Evolutionary conservation across 2,797 vertebrate species (phyloP).

Genomic region (Mus minutoides): DNA sequence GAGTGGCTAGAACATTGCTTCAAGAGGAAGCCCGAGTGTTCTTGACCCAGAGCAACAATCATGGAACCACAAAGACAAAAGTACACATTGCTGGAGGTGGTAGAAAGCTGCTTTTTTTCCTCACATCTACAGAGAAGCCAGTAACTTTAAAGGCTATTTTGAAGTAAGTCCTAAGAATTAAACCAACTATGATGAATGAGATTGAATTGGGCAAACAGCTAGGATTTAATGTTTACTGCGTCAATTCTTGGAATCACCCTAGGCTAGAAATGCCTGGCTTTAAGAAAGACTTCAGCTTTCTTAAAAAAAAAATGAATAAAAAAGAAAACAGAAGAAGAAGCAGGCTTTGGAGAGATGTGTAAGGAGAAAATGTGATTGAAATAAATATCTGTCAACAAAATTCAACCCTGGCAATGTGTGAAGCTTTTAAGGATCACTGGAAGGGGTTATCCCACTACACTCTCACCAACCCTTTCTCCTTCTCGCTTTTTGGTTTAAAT

Average conservation of each 20-base stretch:
- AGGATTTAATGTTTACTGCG: constrained; percentile 61
- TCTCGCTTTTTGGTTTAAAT: constrained; percentile 77
- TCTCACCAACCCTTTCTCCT: constrained; percentile 21
- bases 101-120: constrained; percentile 24
- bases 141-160: constrained; percentile 73
- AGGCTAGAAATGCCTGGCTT: constrained; percentile 26
- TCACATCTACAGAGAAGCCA: constrained; percentile 38
- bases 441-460: not conserved
- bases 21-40: constrained; percentile 77
- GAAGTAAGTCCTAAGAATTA: constrained; percentile 75
- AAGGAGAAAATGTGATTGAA: constrained; percentile 63
- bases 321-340: not conserved
- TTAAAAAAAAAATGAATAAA: not conserved
- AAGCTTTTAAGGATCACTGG: constrained; percentile 71
- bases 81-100: constrained; percentile 56
- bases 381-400: constrained; percentile 73
- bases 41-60: not conserved
- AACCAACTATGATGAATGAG: constrained; percentile 77
- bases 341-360: constrained; percentile 52
- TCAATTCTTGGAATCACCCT: constrained; percentile 22
- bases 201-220: constrained; percentile 68
- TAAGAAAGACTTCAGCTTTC: constrained; percentile 28
- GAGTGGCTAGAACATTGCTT: constrained; percentile 60
- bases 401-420: constrained; percentile 61
- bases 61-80: constrained; percentile 69